phyloP scores from a whole-genome alignment of 2,797 vertebrate genomes.

The Hydrolagus colliei region DNA sequence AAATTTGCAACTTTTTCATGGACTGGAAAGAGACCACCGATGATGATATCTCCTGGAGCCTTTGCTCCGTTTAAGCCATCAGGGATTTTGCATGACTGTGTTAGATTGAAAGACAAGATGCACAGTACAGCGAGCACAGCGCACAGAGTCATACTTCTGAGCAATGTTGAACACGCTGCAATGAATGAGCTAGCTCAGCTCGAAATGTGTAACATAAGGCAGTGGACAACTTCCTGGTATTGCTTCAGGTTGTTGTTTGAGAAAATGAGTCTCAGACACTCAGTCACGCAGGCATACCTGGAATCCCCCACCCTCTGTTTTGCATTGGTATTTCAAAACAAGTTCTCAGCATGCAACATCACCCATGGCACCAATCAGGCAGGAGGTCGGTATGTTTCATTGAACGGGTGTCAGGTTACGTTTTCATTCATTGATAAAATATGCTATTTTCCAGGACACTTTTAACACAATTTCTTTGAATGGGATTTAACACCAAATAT shows the following conservation, averaged over 20 bases:
- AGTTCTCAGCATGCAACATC: not conserved
- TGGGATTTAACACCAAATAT: no score
- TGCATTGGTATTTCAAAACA: not conserved
- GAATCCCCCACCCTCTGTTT: not conserved
- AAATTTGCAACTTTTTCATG: slow-evolving; percentile 55
- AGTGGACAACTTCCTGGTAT: not conserved
- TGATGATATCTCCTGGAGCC: slow-evolving; percentile 64
- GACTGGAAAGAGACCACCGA: slow-evolving; percentile 73
- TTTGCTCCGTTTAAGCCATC: slow-evolving; percentile 47
- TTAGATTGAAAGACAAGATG: not conserved
- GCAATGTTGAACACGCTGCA: not conserved
- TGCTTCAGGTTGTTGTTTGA: not conserved
- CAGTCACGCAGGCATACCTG: slow-evolving; percentile 17
- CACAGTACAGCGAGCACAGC: slow-evolving; percentile 38
- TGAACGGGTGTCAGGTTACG: not conserved
- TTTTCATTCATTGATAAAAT: not conserved
- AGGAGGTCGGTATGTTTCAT: not conserved
- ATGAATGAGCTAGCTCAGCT: not conserved
- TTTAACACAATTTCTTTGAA: no score
- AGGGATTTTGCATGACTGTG: slow-evolving; percentile 48
- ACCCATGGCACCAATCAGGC: slow-evolving; percentile 6
- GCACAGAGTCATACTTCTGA: slow-evolving; percentile 38
- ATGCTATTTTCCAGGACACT: not conserved
- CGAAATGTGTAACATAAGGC: no score
- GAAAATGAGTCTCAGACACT: not conserved